Conservation (phyloP, 2,888 invertebrate genomes). For the Amorpha juglandis region DNA sequence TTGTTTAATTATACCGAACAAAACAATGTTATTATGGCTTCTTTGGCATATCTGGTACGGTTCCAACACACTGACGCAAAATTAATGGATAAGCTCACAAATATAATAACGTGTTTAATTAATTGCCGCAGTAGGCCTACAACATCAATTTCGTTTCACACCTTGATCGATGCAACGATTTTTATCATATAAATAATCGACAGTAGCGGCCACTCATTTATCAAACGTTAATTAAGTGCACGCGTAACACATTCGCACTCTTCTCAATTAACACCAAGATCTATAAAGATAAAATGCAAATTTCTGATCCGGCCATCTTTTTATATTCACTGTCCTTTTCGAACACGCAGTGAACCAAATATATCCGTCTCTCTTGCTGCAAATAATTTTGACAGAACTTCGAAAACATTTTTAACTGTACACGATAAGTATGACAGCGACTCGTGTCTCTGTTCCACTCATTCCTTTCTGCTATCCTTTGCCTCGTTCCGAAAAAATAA, state of each 20-base stretch:
- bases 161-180: constrained; percentile 26
- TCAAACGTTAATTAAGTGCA: constrained; percentile 73
- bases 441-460: constrained; percentile 24
- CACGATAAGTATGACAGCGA: constrained; percentile 30
- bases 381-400: constrained; percentile 41
- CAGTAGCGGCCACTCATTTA: constrained; percentile 44
- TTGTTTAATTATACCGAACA: constrained; percentile 2
- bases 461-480: constrained; percentile 30
- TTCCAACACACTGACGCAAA: constrained; percentile 6
- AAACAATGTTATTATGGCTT: background rate
- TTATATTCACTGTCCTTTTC: constrained; percentile 43
- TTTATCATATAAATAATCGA: constrained; percentile 29
- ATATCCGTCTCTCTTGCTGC: constrained; percentile 39
- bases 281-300: constrained; percentile 70
- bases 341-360: constrained; percentile 31
- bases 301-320: constrained; percentile 57
- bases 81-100: constrained; percentile 21
- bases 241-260: constrained; percentile 65
- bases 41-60: background rate
- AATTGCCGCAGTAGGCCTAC: constrained; percentile 24
- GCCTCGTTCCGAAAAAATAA: constrained; percentile 48
- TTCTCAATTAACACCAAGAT: constrained; percentile 73
- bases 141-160: constrained; percentile 28
- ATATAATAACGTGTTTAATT: constrained; percentile 18
- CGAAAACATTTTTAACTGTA: constrained; percentile 35